Evolutionary conservation across 2,888 invertebrate genomes (phyloP).

Genomic region (Falcaria lacertinaria): DNA sequence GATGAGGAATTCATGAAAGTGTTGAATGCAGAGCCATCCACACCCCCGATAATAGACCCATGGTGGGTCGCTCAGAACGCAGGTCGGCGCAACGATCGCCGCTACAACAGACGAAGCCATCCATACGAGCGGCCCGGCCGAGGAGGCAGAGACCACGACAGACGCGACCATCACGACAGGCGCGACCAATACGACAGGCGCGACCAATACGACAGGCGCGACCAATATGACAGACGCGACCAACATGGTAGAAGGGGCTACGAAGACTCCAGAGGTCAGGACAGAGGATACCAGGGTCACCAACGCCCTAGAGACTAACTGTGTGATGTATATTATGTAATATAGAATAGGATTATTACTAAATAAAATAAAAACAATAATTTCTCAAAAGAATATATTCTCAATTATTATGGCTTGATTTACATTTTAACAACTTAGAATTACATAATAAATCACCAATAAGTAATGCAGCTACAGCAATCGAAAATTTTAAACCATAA

Average conservation of each 20-base stretch:
- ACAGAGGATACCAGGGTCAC: slow-evolving; percentile 22
- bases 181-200: slow-evolving; percentile 33
- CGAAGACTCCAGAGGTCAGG: too few species aligned
- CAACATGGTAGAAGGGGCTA: slow-evolving; percentile 23
- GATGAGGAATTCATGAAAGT: slow-evolving; percentile 81
- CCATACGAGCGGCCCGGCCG: slow-evolving; percentile 33
- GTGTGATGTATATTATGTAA: slow-evolving; percentile 6
- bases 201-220: slow-evolving; percentile 24
- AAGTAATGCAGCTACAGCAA: slow-evolving; percentile 74
- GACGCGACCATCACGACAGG: slow-evolving; percentile 23
- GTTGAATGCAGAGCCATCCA: slow-evolving; percentile 52
- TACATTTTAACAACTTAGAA: slow-evolving; percentile 79
- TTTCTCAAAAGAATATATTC: slow-evolving; percentile 78
- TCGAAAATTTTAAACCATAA: slow-evolving; percentile 64
- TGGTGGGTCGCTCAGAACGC: slow-evolving; percentile 64
- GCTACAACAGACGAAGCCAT: slow-evolving; percentile 35
- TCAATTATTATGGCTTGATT: slow-evolving; percentile 80
- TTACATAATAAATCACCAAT: slow-evolving; percentile 75
- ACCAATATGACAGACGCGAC: slow-evolving; percentile 23
- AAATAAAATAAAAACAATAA: slow-evolving; percentile 31
- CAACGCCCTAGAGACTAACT: slow-evolving; percentile 32
- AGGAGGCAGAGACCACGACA: slow-evolving; percentile 26
- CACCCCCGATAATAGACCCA: slow-evolving; percentile 81
- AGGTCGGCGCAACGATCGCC: slow-evolving; percentile 47
- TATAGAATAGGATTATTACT: slow-evolving; percentile 9